Conservation (phyloP, 2,113 vertebrate genomes). For the Microtus oregoni region DNA sequence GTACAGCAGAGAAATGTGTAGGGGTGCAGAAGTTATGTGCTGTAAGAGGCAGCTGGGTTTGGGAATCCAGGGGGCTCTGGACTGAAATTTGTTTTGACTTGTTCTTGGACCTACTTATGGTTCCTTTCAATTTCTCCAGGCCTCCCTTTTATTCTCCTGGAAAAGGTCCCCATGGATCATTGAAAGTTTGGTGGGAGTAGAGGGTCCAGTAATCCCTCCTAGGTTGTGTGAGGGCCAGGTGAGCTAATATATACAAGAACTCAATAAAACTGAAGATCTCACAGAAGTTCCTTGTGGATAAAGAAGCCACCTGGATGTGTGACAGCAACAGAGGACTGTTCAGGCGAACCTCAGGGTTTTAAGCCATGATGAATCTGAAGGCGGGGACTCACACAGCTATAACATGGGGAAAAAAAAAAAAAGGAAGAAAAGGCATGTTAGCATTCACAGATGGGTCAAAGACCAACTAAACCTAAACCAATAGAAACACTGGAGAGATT, state of each 20-base stretch:
- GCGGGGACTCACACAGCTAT: background rate
- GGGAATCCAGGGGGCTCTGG: background rate
- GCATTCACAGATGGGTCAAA: background rate
- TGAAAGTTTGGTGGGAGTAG: background rate
- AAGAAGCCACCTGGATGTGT: background rate
- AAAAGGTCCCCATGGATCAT: accelerated
- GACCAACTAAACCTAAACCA: background rate
- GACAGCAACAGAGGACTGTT: background rate
- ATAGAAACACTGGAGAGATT: background rate
- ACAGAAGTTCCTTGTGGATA: background rate
- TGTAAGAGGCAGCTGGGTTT: background rate
- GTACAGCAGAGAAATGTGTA: background rate
- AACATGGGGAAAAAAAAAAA: background rate
- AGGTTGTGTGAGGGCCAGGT: background rate
- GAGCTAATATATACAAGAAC: background rate
- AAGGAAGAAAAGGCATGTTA: background rate
- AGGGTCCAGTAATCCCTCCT: background rate
- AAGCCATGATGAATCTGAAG: background rate
- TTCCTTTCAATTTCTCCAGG: background rate
- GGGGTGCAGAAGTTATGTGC: background rate
- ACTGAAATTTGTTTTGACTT: background rate
- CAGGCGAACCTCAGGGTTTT: background rate
- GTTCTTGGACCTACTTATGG: background rate
- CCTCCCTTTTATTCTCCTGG: background rate
- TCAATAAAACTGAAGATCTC: background rate